A percentile compares a stretch with the other conserved stretches of the same genome.
Evolutionary conservation across 2,113 vertebrate species (phyloP).

Genomic region (Edolisoma coerulescens): DNA sequence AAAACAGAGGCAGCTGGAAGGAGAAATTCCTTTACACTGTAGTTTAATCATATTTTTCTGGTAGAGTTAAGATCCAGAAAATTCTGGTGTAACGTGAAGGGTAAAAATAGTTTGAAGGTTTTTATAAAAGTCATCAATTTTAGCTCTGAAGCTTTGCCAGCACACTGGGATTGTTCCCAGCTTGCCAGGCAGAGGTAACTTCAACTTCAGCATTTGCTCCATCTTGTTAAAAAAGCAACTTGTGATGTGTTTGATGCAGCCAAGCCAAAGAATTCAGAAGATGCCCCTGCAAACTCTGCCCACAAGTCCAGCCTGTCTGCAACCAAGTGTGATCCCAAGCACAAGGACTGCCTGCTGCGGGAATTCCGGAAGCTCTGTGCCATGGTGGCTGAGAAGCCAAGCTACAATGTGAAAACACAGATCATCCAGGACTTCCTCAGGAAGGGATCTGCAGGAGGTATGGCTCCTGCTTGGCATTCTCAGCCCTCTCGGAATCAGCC

Average conservation of each 20-base stretch:
- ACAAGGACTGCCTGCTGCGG: conserved; percentile 91
- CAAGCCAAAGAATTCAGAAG: conserved; percentile 70
- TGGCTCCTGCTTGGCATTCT: not conserved
- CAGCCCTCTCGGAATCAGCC: not conserved
- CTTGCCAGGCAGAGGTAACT: not conserved
- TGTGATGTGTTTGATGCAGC: conserved; percentile 46
- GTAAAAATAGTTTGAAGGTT: not conserved
- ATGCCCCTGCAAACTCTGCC: conserved; percentile 50
- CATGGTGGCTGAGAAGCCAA: conserved; percentile 87
- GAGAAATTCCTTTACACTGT: not conserved
- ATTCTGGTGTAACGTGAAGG: not conserved
- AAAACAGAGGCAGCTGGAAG: not conserved
- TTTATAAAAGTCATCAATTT: not conserved
- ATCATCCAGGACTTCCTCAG: conserved; percentile 92
- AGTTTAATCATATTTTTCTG: not conserved
- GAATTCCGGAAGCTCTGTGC: conserved; percentile 95
- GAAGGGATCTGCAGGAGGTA: conserved; percentile 89
- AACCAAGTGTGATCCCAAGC: conserved; percentile 81
- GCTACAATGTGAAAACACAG: conserved; percentile 94
- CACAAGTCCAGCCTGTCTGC: conserved; percentile 74
- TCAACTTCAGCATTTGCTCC: not conserved
- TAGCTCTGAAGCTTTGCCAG: not conserved
- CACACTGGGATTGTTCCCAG: not conserved
- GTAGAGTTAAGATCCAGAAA: not conserved
- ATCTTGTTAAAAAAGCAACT: not conserved